Conservation (phyloP, 1,140 invertebrate genomes). For the Ditylenchus dipsaci region DNA sequence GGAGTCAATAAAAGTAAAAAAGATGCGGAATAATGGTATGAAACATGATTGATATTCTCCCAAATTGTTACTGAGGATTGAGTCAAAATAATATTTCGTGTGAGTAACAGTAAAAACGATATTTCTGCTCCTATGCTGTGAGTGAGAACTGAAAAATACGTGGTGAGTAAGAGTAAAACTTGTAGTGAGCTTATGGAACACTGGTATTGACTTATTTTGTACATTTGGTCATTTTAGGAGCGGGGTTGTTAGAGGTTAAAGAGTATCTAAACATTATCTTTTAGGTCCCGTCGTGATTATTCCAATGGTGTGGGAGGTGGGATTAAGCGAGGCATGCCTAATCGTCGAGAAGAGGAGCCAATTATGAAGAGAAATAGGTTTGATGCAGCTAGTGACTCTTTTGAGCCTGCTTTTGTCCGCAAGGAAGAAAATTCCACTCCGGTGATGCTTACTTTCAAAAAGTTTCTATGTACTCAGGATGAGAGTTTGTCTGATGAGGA, state of each 20-base stretch:
- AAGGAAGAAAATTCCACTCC: constrained; percentile 58
- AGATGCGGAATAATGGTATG: no score
- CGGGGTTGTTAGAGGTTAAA: background rate
- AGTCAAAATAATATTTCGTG: no score
- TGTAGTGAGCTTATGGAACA: background rate
- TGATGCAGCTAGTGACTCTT: constrained; percentile 45
- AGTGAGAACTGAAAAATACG: no score
- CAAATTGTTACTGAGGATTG: no score
- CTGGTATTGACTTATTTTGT: no score
- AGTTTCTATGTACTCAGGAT: constrained; percentile 89
- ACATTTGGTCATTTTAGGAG: background rate
- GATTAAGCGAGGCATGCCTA: background rate
- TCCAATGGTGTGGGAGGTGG: constrained; percentile 2
- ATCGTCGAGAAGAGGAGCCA: constrained; percentile 8
- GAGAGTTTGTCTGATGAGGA: constrained; percentile 85
- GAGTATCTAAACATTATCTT: background rate
- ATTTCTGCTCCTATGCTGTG: no score
- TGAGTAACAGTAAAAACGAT: no score
- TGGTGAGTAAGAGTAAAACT: background rate
- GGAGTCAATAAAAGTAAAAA: no score
- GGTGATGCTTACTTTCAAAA: constrained; percentile 91
- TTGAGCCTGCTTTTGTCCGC: constrained; percentile 38
- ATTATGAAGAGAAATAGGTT: constrained; percentile 2
- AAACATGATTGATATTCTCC: no score
- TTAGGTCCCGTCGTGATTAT: constrained; percentile 2